Evolutionary conservation across 2,888 invertebrate genomes (phyloP).

Genomic region (Meliscaeva auricollis): DNA sequence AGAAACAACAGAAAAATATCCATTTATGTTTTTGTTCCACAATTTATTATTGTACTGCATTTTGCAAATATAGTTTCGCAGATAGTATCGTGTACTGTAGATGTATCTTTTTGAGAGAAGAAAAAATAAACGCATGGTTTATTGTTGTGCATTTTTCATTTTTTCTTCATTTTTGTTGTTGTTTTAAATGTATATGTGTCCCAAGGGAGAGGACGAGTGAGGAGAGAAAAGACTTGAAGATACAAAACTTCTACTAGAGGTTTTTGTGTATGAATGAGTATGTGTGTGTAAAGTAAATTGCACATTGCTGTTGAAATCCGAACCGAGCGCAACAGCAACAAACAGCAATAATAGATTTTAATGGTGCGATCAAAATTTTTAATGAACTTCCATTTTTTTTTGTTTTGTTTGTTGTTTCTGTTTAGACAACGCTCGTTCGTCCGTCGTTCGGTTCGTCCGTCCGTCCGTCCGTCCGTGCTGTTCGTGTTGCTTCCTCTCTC

Average conservation of each 20-base stretch:
- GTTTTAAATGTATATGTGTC: neutral
- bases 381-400: constrained; percentile 73
- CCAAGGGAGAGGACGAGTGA: constrained; percentile 28
- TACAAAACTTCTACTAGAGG: constrained; percentile 13
- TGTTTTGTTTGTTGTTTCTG: neutral
- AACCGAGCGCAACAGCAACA: constrained; percentile 65
- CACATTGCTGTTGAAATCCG: constrained; percentile 74
- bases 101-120: constrained; percentile 28
- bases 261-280: neutral
- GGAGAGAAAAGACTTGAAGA: neutral
- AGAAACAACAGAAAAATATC: constrained; percentile 20
- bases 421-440: constrained; percentile 27
- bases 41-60: constrained; percentile 57
- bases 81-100: no score
- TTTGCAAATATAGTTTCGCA: constrained; percentile 38
- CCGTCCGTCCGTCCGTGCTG: no score
- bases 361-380: constrained; percentile 76
- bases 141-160: constrained; percentile 74
- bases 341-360: constrained; percentile 76
- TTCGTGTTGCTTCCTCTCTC: constrained; percentile 20
- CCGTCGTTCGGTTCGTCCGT: neutral
- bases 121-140: constrained; percentile 73
- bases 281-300: constrained; percentile 59
- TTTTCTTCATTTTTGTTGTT: constrained; percentile 20
- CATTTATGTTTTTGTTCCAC: constrained; percentile 70